phyloP scores from a whole-genome alignment of 1,140 invertebrate genomes.

The Aphelinus atriplicis region DNA sequence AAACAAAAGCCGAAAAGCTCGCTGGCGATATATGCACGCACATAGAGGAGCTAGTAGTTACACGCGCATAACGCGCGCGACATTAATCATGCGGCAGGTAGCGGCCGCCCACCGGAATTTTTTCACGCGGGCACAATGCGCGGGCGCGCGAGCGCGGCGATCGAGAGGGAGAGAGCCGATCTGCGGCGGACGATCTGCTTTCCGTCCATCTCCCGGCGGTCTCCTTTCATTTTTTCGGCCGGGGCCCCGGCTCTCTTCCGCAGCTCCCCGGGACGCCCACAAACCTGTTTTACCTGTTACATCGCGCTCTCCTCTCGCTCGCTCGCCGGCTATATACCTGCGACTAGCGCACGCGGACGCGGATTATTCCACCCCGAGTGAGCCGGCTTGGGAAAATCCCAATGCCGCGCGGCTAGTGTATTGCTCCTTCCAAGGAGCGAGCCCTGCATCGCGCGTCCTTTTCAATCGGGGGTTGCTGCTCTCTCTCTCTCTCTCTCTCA shows the following conservation, averaged over 20 bases:
- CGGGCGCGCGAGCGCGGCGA: not conserved
- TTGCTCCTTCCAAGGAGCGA: too few relatives aligned
- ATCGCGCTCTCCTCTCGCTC: not conserved
- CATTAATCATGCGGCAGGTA: conserved; percentile 60
- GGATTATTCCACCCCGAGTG: conserved; percentile 30
- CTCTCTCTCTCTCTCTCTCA: not conserved
- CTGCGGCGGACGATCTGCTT: not conserved
- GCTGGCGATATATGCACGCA: not conserved
- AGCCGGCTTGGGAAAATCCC: not conserved
- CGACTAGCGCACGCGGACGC: too few relatives aligned
- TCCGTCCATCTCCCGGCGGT: conserved; percentile 2
- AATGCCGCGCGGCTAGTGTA: too few relatives aligned
- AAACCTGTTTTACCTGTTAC: conserved; percentile 65
- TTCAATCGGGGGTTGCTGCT: too few relatives aligned
- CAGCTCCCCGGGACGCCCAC: conserved; percentile 57
- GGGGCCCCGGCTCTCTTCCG: conserved; percentile 45
- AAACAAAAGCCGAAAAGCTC: not conserved
- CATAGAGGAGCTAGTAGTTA: not conserved
- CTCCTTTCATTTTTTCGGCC: conserved; percentile 26
- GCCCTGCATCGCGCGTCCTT: too few relatives aligned
- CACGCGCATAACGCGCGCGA: conserved; percentile 44
- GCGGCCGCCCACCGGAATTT: conserved; percentile 48
- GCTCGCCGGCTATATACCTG: conserved; percentile 16
- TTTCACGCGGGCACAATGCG: conserved; percentile 44
- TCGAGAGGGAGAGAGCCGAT: not conserved